Base-by-base conservation (phyloP, 1,140 invertebrate species). In the Drosophila teissieri region DNA sequence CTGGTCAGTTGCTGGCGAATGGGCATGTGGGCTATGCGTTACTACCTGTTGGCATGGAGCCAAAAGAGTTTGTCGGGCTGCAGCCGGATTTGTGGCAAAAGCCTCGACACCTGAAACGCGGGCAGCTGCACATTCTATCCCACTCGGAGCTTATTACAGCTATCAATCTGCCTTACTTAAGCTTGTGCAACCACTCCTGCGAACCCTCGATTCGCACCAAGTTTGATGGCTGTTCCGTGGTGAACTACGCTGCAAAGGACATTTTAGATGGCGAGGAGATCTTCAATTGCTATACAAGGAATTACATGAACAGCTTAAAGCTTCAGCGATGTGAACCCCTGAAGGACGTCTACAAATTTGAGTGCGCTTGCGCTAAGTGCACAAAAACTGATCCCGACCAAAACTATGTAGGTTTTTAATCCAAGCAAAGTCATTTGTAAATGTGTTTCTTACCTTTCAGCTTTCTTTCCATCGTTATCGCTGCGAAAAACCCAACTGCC, bases 121-220 rank as follows among this genome's bases (percentile, higher is more conserved):
- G 90, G 2, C 72, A 34, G 17, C 52, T 91, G 24, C 86, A 91
- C 19, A 62, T 61, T 14, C 67, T 91, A 1, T 45, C 51, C 5
- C 4, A 54, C 1, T 45, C 44, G 4, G 31, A 68, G 11, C 57
- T 77, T 0, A 46, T 73, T 8, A 68, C 73, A 24, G 78, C 83
- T n/a, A 63, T 90, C 5, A 91, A 91, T 69, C 45, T 91, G n/a
- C 90, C 90, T 1, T 58, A 83, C 46, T 51, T 90, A 4, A 90
- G 86, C 24, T 54, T 90, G 3, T 90, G 76, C 40, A 91, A 91
- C 62, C 90, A 91, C 53, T 17, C 80, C 36, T 91, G 90, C 57
- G 42, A 22, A 0, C 69, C 83, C 14, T 73, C 68, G 0, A 67
- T 91, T 17, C 49, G 54, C 7, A 77, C 65, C 6, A 58, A 65